A percentile compares a stretch with the other conserved stretches of the same genome.
These are phyloP conservation scores for Scomber scombrus DNA, from an alignment of 2,113 vertebrate species.

Conservation along the genomic window DNA sequence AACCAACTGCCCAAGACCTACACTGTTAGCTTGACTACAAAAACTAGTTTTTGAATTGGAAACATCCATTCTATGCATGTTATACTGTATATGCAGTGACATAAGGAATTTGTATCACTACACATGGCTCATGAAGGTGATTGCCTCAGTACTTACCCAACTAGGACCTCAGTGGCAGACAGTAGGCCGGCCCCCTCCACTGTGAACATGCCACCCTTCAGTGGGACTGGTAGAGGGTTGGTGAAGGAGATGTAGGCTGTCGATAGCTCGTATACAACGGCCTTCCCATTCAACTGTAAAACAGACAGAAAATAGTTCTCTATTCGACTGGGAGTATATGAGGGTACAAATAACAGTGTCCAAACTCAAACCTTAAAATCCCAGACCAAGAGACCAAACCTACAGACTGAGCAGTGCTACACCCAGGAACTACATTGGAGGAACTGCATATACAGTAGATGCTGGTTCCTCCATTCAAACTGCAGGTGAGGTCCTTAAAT, in stretches of 20 bases:
- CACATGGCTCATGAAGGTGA: background rate
- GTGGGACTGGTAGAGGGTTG: constrained; percentile 83
- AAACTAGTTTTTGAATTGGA: no score
- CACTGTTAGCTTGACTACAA: no score
- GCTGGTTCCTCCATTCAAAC: no score
- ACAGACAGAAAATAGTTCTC: background rate
- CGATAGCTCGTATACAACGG: constrained; percentile 50
- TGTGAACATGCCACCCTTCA: constrained; percentile 82
- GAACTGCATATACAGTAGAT: no score
- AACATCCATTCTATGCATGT: no score
- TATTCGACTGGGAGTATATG: background rate
- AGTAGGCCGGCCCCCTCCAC: constrained; percentile 85
- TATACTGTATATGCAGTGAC: background rate
- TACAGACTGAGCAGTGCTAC: no score
- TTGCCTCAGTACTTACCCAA: constrained; percentile 74
- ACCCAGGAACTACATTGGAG: no score
- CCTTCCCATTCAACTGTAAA: constrained; percentile 77
- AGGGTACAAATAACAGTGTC: no score
- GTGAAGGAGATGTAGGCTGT: constrained; percentile 79
- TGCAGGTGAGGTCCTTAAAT: no score
- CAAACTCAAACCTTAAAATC: no score
- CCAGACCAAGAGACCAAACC: no score
- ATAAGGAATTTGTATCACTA: background rate
- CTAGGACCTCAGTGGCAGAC: constrained; percentile 66
- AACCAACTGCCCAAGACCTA: no score